These are phyloP conservation scores for Calycopis cecrops DNA, from an alignment of 1,140 invertebrate genomes.

Conservation along the genomic window DNA sequence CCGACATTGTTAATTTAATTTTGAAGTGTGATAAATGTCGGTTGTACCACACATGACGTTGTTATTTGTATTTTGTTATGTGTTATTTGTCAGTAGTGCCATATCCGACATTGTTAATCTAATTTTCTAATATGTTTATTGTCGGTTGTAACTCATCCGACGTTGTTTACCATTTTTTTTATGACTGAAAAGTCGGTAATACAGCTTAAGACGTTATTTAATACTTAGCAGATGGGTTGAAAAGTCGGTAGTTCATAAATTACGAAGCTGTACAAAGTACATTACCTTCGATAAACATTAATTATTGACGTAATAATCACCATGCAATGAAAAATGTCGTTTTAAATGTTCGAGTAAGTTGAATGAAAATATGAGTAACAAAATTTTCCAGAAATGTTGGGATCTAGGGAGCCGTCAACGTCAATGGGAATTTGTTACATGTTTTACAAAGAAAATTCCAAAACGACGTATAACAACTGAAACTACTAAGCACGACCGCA, in stretches of 20 bases:
- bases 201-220: not conserved
- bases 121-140: constrained; percentile 6
- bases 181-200: not conserved
- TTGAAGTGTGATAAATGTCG: constrained; percentile 8
- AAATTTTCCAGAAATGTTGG: no score
- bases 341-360: no score
- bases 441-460: no score
- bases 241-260: constrained; percentile 4
- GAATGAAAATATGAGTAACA: no score
- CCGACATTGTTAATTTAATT: constrained; percentile 13
- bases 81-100: not conserved
- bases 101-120: constrained; percentile 1
- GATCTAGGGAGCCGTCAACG: no score
- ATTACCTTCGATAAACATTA: constrained; percentile 1
- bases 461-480: no score
- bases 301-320: not conserved
- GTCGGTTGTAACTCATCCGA: constrained; percentile 7
- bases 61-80: constrained; percentile 8
- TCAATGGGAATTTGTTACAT: no score
- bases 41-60: constrained; percentile 5
- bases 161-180: not conserved
- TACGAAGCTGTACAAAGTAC: constrained; percentile 1
- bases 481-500: no score
- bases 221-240: not conserved
- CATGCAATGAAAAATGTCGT: no score